These are phyloP conservation scores for Timandra comae DNA, from an alignment of 2,888 invertebrate genomes.

Conservation along the genomic window DNA sequence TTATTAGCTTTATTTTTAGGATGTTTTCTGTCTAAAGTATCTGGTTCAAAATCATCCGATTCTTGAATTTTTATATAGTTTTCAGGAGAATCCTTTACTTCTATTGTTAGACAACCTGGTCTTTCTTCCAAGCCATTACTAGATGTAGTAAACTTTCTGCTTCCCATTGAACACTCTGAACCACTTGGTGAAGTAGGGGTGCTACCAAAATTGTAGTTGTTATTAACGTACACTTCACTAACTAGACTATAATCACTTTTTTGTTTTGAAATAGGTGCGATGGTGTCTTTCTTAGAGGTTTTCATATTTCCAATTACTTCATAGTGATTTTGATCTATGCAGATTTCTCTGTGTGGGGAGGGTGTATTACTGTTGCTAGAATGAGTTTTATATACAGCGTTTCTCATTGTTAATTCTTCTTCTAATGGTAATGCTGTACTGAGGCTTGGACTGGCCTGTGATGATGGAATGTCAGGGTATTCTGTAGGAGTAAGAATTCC, in stretches of 20 bases:
- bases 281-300: constrained; percentile 2
- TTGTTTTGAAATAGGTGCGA: constrained; percentile 18
- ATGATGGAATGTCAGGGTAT: constrained; percentile 79
- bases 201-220: constrained; percentile 81
- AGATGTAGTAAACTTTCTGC: constrained; percentile 72
- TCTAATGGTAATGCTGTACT: constrained; percentile 86
- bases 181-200: constrained; percentile 76
- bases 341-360: constrained; percentile 53
- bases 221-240: constrained; percentile 87
- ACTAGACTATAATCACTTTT: constrained; percentile 80
- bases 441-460: constrained; percentile 84
- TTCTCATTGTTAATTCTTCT: constrained; percentile 87
- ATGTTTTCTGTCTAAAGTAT: constrained; percentile 88
- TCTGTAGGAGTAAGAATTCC: constrained; percentile 78
- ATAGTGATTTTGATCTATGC: constrained; percentile 55
- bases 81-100: constrained; percentile 88
- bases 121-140: constrained; percentile 73
- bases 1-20: constrained; percentile 55
- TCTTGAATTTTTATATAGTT: constrained; percentile 86
- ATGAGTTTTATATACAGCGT: constrained; percentile 82
- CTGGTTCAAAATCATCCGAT: constrained; percentile 90
- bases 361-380: constrained; percentile 74
- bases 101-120: constrained; percentile 89
- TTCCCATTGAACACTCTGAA: constrained; percentile 77
- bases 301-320: constrained; percentile 49